These are phyloP conservation scores for Calypte anna DNA, from an alignment of 2,113 vertebrate species.

Conservation along the genomic window DNA sequence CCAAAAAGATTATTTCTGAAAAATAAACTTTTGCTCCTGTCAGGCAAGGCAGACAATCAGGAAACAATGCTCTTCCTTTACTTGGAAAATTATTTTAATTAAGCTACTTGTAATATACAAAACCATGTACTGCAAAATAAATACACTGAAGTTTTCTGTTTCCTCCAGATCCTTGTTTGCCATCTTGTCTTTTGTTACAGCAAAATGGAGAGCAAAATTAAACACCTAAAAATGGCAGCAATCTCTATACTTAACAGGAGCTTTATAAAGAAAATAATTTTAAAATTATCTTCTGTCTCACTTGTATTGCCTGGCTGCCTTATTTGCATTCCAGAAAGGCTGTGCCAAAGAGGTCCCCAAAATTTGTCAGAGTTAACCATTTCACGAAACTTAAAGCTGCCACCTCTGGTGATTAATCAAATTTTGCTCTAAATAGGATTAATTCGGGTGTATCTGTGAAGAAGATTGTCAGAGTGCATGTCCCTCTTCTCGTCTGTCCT, in stretches of 20 bases:
- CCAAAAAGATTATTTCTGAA: neutral
- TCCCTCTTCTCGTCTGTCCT: conserved; percentile 76
- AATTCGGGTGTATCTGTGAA: conserved; percentile 76
- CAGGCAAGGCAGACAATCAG: neutral
- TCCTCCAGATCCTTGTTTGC: neutral
- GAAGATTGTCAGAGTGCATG: conserved; percentile 71
- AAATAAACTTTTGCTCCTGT: neutral
- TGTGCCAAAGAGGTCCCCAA: neutral
- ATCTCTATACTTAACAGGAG: neutral
- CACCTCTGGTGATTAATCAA: conserved; percentile 78
- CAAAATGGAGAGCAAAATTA: conserved; percentile 28
- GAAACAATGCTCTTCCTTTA: neutral
- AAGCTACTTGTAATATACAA: neutral
- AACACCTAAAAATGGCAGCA: conserved; percentile 18
- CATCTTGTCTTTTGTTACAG: neutral
- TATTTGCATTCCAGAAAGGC: conserved; percentile 39
- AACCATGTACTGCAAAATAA: neutral
- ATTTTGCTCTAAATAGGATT: conserved; percentile 81
- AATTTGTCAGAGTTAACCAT: conserved; percentile 70
- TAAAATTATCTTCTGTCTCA: neutral
- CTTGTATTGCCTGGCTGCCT: neutral
- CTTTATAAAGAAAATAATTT: neutral
- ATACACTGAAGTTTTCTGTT: neutral
- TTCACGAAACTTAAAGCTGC: conserved; percentile 70
- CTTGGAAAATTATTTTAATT: neutral